Base-by-base conservation (phyloP, 2,888 invertebrate species). In the Volucella zonaria region DNA sequence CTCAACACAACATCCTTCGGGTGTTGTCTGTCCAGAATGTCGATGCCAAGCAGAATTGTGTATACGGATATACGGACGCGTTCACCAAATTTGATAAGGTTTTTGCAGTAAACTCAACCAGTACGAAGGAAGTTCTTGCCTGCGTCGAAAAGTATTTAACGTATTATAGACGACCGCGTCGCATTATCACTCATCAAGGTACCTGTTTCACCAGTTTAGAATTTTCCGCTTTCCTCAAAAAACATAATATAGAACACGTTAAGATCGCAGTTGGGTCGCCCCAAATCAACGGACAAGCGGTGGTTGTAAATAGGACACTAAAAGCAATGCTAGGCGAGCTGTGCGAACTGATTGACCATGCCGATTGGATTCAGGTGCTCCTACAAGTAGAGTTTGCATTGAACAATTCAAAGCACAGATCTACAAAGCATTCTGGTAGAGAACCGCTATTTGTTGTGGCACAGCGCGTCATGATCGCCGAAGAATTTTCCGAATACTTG, bases 111-210 rank as follows among this genome's bases (percentile, higher is more conserved):
- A 62, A 59, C 15, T 18, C 18, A 18, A 18, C 18, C 18, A 18
- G 18, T 18, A 18, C 18, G 2, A 18, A 18, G 18, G 18, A 18
- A 18, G 18, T 18, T 18, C 18, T 18, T 18, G 18, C 18, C 18
- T 18, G 18, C 18, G 1, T 18, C 18, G 18, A 18, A 18, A 18
- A 18, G 18, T 18, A 18, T 18, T 18, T 18, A 1, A 2, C 2
- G 18, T 18, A 18, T 18, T 18, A 18, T 18, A 68, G 56, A 54
- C 54, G 54, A 1, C 67, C 54, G 2, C 12, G 56, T 42, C 43
- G 89, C 6, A 85, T 92, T 8, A 89, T 92, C 8, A 88, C 89
- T 2, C 92, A 92, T 78, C 85, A 89, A 42, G 91, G 91, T 12
- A 88, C 89, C 14, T 88, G 89, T 23, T 92, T 91, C 66, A 92